A percentile compares a stretch with the other conserved stretches of the same genome.
phyloP scores from a whole-genome alignment of 2,888 invertebrate species.

The Myathropa florea region DNA sequence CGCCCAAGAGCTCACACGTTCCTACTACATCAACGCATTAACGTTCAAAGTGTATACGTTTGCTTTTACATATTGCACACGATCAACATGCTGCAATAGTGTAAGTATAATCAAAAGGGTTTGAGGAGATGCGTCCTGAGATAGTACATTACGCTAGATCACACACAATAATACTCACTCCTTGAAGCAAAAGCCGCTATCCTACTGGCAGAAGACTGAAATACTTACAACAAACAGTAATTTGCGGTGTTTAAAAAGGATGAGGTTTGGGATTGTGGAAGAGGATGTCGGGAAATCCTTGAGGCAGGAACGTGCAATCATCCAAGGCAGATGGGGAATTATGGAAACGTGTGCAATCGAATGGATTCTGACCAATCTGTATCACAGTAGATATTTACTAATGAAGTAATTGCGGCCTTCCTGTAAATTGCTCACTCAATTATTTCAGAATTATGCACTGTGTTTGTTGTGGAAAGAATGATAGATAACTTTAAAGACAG shows the following conservation, averaged over 20 bases:
- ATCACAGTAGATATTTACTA: not conserved
- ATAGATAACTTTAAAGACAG: not conserved
- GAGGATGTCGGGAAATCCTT: not conserved
- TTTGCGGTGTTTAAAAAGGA: not conserved
- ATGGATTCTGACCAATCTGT: not conserved
- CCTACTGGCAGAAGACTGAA: not conserved
- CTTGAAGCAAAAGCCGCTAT: not conserved
- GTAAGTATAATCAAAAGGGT: not conserved
- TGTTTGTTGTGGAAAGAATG: not conserved
- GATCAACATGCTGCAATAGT: not conserved
- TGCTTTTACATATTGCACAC: conserved; percentile 18
- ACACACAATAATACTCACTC: not conserved
- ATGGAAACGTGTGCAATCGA: not conserved
- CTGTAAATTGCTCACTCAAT: not conserved
- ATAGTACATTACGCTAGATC: not conserved
- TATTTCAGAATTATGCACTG: not conserved
- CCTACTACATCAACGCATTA: too few species aligned
- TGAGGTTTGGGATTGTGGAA: not conserved
- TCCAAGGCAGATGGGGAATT: not conserved
- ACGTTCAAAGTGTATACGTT: not conserved
- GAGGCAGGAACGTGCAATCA: not conserved
- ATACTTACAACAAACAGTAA: not conserved
- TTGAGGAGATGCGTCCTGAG: too few species aligned
- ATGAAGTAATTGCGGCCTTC: not conserved
- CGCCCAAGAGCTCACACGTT: not conserved